Evolutionary conservation across 2,888 invertebrate species (phyloP).

Genomic region (Anoplius nigerrimus): DNA sequence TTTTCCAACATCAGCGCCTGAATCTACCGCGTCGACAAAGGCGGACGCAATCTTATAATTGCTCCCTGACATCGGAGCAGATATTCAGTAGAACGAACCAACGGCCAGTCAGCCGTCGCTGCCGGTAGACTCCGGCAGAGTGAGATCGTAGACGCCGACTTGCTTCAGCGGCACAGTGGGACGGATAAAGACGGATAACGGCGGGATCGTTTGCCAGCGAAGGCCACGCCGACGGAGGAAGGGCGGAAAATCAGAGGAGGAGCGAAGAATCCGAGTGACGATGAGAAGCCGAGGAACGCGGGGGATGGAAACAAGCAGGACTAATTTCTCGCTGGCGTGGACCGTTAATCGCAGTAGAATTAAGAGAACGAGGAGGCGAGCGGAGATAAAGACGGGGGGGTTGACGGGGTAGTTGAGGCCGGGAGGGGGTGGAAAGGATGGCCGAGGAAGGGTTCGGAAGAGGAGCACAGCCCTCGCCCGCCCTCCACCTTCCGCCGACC

Average conservation of each 20-base stretch:
- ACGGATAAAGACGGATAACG: too few relatives aligned
- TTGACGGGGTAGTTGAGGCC: not conserved
- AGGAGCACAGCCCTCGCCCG: slow-evolving; percentile 11
- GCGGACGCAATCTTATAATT: too few relatives aligned
- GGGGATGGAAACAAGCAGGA: slow-evolving; percentile 44
- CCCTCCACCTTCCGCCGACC: slow-evolving; percentile 10
- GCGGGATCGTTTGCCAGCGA: too few relatives aligned
- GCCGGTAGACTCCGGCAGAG: too few relatives aligned
- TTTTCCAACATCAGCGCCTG: too few relatives aligned
- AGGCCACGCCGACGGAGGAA: too few relatives aligned
- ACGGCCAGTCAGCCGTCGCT: too few relatives aligned
- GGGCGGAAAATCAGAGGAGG: slow-evolving; percentile 13
- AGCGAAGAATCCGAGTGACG: slow-evolving; percentile 7
- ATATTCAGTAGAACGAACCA: too few relatives aligned
- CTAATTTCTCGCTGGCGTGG: slow-evolving; percentile 49
- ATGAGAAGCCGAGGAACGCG: not conserved
- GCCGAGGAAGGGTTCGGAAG: slow-evolving; percentile 14
- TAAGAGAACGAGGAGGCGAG: slow-evolving; percentile 48
- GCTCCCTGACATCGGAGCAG: too few relatives aligned
- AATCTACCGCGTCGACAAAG: too few relatives aligned
- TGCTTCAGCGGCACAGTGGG: too few relatives aligned
- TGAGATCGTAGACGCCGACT: too few relatives aligned
- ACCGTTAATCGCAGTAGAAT: slow-evolving; percentile 55
- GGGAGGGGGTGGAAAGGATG: slow-evolving; percentile 2
- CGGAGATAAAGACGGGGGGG: slow-evolving; percentile 42